Evolutionary conservation across 1,140 invertebrate genomes (phyloP), one percentile per base, ranked within the genome.

Genomic region (Zaprionus ghesquierei): DNA sequence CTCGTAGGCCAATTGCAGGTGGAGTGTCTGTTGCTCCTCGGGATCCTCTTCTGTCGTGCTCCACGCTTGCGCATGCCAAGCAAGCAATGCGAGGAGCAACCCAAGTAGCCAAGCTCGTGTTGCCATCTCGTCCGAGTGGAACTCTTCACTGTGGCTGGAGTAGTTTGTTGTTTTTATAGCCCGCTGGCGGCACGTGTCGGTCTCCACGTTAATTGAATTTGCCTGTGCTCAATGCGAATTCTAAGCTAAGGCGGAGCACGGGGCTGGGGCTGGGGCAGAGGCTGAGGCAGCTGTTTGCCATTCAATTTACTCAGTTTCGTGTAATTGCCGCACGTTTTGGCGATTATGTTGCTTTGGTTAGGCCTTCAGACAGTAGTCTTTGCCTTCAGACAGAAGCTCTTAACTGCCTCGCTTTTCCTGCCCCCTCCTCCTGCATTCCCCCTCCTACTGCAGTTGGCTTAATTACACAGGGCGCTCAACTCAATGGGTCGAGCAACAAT

Each of bases 301-400:
- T 87, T 82, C 82, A 87, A 69, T 82, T 78, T 87, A 59, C 69
- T 56, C 82, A 77, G 86, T 72, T 81, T 82, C 49, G 53, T 87
- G 79, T 87, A 87, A 87, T 87, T 87, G 84, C 75, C 79, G 79
- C 82, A 87, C 82, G 82, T 87, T 87, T 82, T 51, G 79, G 71
- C 84, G 84, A 87, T 87, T 87, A 87, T 82, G 79, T 82, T 74
- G 82, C 82, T 82, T 82, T 74, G 82, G 79, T 82, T 79, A 86
- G 82, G 75, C 82, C 51, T 78, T 75, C 51, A 46, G 27, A 22
- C 3, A 25, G 9, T 3, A 18, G 13, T 38, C 50, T 61, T 29
- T 25, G 25, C 46, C 65, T 35, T 18, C 23, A 50, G 13, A 20
- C 5, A 23, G 18, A 53, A 12, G 13, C 15, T 20, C 50, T 25